Percentiles rank a stretch among this genome's conserved stretches.
phyloP scores from a whole-genome alignment of 2,113 vertebrate genomes.

The Pipa parva region DNA sequence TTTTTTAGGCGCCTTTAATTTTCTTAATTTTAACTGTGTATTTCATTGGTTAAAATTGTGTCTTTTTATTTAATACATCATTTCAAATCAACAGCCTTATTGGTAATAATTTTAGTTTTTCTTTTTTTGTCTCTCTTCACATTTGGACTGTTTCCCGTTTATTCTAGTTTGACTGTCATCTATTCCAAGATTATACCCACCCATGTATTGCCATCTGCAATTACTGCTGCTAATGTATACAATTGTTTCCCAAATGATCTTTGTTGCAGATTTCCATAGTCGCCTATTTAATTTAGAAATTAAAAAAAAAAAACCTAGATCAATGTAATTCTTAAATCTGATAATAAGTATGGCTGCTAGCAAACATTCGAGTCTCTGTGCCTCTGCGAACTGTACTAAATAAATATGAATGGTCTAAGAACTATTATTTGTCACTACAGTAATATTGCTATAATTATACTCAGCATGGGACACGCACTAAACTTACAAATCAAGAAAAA shows the following conservation, averaged over 20 bases:
- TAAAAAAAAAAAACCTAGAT: constrained; percentile 16
- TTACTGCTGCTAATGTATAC: constrained; percentile 33
- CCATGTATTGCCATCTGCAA: constrained; percentile 16
- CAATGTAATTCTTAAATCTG: constrained; percentile 17
- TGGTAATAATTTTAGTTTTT: too few relatives aligned
- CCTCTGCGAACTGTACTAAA: neutral
- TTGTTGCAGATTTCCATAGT: constrained; percentile 13
- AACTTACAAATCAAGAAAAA: neutral
- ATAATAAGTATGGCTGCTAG: constrained; percentile 18
- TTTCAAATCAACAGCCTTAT: too few relatives aligned
- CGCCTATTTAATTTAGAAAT: constrained; percentile 30
- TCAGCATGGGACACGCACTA: too few relatives aligned
- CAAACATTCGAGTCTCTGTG: neutral
- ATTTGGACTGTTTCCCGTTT: too few relatives aligned
- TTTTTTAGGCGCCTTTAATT: too few relatives aligned
- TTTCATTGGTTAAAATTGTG: too few relatives aligned
- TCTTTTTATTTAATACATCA: too few relatives aligned
- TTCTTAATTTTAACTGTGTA: too few relatives aligned
- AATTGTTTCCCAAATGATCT: constrained; percentile 21
- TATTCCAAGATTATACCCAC: neutral
- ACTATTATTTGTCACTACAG: neutral
- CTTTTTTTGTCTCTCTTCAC: too few relatives aligned
- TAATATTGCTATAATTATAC: constrained; percentile 16
- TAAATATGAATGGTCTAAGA: constrained; percentile 13
- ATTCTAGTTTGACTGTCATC: too few relatives aligned